phyloP scores from a whole-genome alignment of 2,797 vertebrate genomes.

The Melanotaenia trifasciata region DNA sequence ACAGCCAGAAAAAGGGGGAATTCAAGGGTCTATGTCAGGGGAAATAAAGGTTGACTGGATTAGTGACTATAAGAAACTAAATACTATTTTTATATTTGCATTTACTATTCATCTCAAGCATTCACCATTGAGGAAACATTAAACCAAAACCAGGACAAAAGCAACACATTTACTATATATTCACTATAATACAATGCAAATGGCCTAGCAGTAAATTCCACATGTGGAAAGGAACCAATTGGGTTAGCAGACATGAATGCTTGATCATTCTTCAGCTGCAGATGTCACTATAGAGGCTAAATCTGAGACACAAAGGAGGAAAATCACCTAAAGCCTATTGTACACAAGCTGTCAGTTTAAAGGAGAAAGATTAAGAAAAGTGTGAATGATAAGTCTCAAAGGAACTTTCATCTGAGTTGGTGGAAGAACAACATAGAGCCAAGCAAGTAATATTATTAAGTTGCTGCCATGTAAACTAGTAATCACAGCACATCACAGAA shows the following conservation, averaged over 20 bases:
- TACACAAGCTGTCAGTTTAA: slow-evolving; percentile 30
- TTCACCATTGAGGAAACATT: slow-evolving; percentile 6
- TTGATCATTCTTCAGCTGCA: slow-evolving; percentile 35
- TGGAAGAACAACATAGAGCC: not conserved
- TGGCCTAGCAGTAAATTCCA: not conserved
- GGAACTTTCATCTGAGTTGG: not conserved
- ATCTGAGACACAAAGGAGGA: slow-evolving; percentile 6
- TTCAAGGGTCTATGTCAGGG: slow-evolving; percentile 1
- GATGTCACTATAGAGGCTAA: slow-evolving; percentile 14
- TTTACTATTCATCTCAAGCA: slow-evolving; percentile 6
- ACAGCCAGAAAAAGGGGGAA: not conserved
- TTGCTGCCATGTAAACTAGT: no score
- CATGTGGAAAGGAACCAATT: slow-evolving; percentile 12
- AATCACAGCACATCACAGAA: not conserved
- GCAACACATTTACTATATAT: not conserved
- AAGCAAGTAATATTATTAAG: no score
- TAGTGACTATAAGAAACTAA: not conserved
- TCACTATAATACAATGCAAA: not conserved
- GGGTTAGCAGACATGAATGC: slow-evolving; percentile 16
- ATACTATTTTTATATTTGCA: not conserved
- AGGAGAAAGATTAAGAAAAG: slow-evolving; percentile 8
- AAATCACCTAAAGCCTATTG: slow-evolving; percentile 1
- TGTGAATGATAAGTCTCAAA: slow-evolving; percentile 17
- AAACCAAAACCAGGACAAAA: not conserved
- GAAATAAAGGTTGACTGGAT: slow-evolving; percentile 1